Evolutionary conservation across 92 coral and sea anemone species (phyloP).

Genomic region (Isaurus tuberculatus): DNA sequence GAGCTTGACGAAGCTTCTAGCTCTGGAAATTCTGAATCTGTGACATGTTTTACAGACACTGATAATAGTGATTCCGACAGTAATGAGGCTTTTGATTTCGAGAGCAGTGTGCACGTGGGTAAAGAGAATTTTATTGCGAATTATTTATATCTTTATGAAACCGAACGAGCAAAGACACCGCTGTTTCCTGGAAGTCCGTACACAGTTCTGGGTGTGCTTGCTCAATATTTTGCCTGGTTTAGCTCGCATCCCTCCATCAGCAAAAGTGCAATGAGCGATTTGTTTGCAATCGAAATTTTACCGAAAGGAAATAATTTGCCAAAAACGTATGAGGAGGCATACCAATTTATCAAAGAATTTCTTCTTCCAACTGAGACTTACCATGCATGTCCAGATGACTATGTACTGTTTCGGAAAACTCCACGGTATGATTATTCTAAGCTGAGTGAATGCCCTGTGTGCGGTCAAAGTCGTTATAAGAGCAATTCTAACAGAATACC

Average conservation of each 20-base stretch:
- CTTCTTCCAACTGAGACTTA: conserved; percentile 26
- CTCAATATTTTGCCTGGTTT: conserved; percentile 52
- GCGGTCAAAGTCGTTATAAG: conserved; percentile 28
- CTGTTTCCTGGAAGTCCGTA: conserved; percentile 11
- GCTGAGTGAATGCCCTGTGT: conserved; percentile 44
- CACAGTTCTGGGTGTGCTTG: conserved; percentile 38
- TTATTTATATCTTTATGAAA: conserved; percentile 24
- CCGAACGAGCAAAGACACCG: conserved; percentile 1
- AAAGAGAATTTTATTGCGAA: not conserved
- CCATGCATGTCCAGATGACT: conserved; percentile 54
- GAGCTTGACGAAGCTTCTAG: not conserved
- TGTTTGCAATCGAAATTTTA: conserved; percentile 32
- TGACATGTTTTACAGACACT: not conserved
- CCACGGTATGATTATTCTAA: conserved; percentile 41
- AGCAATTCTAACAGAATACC: not conserved
- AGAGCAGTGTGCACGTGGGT: not conserved
- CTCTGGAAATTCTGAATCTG: conserved; percentile 13
- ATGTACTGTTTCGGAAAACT: conserved; percentile 48
- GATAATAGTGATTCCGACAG: not conserved
- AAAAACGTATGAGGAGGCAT: conserved; percentile 41
- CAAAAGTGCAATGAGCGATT: conserved; percentile 41
- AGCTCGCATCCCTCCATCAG: conserved; percentile 53
- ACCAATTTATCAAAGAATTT: conserved; percentile 48
- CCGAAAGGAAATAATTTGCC: conserved; percentile 53
- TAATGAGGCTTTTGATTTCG: not conserved